Evolutionary conservation across 2,888 invertebrate species (phyloP), one percentile per base, ranked within the genome.

Genomic region (Timandra comae): DNA sequence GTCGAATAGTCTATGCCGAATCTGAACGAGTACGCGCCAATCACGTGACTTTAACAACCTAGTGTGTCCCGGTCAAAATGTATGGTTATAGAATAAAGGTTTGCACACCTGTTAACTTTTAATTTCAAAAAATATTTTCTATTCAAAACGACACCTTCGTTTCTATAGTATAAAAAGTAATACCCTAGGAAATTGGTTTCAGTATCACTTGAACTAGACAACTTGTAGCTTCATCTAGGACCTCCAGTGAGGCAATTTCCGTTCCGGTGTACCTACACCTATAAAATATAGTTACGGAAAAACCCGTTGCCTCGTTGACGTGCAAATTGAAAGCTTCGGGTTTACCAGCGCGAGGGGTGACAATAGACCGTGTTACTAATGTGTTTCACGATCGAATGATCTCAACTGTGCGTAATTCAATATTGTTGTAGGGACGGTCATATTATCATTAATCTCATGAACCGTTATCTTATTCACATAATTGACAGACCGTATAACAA

Each of bases 1-100:
- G 79, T 78, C 80, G 65, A 49, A 49, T 60, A 59, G 58, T 54
- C 52, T 60, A 47, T 46, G 51, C 46, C 51, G 49, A 52, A 48
- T 59, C 55, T 58, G 55, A 57, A 48, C 36, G 42, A 52, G 55
- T 63, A 64, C 62, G 64, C 62, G 67, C 63, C 65, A 69, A 71
- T 74, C 71, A 66, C 66, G 63, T 70, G 67, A 61, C 57, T 42
- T 47, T 47, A 37, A 40, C 10, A 33, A 34, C 21, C 34, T 30
- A 36, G 51, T 49, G 8, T n/a, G 16, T 16, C 16, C 6, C 6
- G 16, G 4, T 6, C 6, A 10, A 11, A 24, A 24, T 24, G 3
- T 10, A 10, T 24, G 10, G 11, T n/a, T 5, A 24, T 11, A 5
- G 11, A 5, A 11, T 40, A 27, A 20, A 27, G 19, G 16, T 26